Base-by-base conservation (phyloP, 1,140 invertebrate species). In the Calephelis nemesis region DNA sequence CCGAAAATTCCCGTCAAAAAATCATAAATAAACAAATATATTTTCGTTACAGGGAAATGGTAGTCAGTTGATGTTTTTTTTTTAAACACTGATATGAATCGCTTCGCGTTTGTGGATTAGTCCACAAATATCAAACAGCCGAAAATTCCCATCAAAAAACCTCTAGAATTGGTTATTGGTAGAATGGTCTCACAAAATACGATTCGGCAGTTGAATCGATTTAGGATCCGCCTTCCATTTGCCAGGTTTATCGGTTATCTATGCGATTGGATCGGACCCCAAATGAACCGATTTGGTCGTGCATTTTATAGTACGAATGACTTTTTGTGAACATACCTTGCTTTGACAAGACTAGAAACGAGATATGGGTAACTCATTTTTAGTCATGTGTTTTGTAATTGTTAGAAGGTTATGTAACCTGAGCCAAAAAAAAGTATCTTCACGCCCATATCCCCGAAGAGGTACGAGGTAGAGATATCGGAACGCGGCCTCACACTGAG, bases 171-270 rank as follows among this genome's bases (percentile, higher is more conserved):
- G 67, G 77, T 83, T 81, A 81, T 78, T 80, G 75, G 76, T 69
- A 63, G 71, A 74, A 79, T 75, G 72, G 71, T 75, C 73, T 74
- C 73, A 72, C 73, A 79, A 78, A 81, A 78, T 81, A 78, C 77
- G 76, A 73, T 71, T 74, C 63, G 72, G 66, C 75, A 70, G 72
- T 69, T 63, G 39, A 70, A 74, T 67, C 76, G 72, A 75, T 81
- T 80, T 82, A 76, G 74, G 74, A 80, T 77, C 70, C 73, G 70
- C 66, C 71, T 73, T 60, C 54, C 39, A 60, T 71, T 76, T 72
- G 65, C 54, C 48, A 68, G 66, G 48, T 68, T 74, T 73, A 67
- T 70, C 63, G 68, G 65, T 70, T 67, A 73, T 66, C 49, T 64
- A 47, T 63, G 19, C 19, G 47, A 63, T 63, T 48, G 62, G 47